A percentile compares a stretch with the other conserved stretches of the same genome.
Conservation (phyloP, 2,113 vertebrate genomes). For the Scolopax mira region DNA sequence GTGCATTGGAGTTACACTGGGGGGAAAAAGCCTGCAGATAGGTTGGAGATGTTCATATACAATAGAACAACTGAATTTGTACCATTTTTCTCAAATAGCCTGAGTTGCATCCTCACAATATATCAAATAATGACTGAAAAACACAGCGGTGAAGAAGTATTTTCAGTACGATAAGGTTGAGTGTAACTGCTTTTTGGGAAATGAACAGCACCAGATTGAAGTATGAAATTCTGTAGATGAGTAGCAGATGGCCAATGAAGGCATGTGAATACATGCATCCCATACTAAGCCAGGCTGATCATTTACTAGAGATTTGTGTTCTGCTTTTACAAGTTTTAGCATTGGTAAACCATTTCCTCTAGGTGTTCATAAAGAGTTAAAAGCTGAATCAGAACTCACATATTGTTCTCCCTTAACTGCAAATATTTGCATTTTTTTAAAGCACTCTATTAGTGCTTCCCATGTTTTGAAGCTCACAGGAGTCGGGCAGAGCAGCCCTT, state of each 20-base stretch:
- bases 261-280: slow-evolving; percentile 20
- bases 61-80: background rate
- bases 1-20: background rate
- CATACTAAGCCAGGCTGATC: background rate
- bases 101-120: background rate
- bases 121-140: background rate
- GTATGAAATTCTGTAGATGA: slow-evolving; percentile 10
- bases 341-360: background rate
- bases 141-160: background rate
- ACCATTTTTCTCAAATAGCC: background rate
- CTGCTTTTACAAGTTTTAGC: background rate
- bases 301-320: background rate
- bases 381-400: background rate
- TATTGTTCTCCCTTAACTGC: background rate
- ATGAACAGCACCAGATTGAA: slow-evolving; percentile 32
- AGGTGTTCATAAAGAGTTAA: background rate
- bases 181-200: background rate
- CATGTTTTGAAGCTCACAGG: background rate
- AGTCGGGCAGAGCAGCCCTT: background rate
- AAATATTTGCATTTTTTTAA: slow-evolving; percentile 2
- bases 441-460: background rate
- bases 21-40: background rate
- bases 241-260: slow-evolving; percentile 62
- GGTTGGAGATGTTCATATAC: background rate
- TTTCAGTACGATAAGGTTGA: background rate